Evolutionary conservation across 2,797 vertebrate species (phyloP), one percentile per base, ranked within the genome.

Genomic region (Orestias chungarensis): DNA sequence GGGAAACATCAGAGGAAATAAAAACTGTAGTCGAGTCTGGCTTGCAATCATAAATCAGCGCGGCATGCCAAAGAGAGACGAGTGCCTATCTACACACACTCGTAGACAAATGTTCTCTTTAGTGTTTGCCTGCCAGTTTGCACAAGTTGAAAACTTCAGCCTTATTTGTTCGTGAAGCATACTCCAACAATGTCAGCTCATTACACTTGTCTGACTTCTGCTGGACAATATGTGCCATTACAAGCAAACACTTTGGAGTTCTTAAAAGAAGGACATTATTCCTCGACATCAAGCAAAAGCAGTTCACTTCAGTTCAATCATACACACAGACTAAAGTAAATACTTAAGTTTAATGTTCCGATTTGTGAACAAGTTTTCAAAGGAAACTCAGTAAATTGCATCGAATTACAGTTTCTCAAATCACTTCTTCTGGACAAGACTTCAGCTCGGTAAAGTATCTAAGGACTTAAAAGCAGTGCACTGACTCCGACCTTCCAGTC

Each of bases 131-230:
- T 57, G 6, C 17, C 11, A 65, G 31, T 73, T 50, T 79, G 29
- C n/a, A 33, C n/a, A 42, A 54, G 35, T 71, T 71, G 74, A 35
- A n/a, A 73, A 67, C 27, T 59, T 20, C 52, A 64, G 38, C 2
- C 15, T 5, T 70, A 66, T 71, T 68, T 61, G 77, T 62, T 68
- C 33, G 23, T 55, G 46, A 38, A 25, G 73, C 44, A 57, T 75
- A 59, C 69, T 59, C 27, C 29, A 66, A 29, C 64, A 75, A 76
- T 9, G 52, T 65, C 40, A 70, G 81, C 76, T 44, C 42, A 88
- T 83, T 88, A 79, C 71, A 82, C 77, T 80, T 87, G 86, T 85
- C 88, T 91, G 92, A 91, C 93, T 93, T 93, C 92, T 93, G 76
- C 90, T 93, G 92, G 91, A 87, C 87, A 89, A 59, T 55, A 79